A percentile compares a stretch with the other conserved stretches of the same genome.
Evolutionary conservation across 2,113 vertebrate species (phyloP).

Genomic region (Casuarius casuarius): DNA sequence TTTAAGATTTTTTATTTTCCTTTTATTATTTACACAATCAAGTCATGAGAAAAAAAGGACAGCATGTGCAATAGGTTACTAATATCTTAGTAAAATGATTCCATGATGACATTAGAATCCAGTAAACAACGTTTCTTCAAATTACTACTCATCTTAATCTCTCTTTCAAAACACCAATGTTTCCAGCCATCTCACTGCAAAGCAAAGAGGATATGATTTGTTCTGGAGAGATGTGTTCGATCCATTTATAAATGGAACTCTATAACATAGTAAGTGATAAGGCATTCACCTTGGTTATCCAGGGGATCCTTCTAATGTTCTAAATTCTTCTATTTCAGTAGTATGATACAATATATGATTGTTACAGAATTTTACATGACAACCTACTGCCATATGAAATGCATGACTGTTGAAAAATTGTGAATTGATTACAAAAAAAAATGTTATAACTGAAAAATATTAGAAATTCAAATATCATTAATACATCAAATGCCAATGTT

Average conservation of each 20-base stretch:
- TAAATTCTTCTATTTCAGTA: not conserved
- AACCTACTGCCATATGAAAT: not conserved
- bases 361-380: not conserved
- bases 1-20: not conserved
- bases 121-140: not conserved
- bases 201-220: not conserved
- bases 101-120: not conserved
- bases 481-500: not conserved
- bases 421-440: not conserved
- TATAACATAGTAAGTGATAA: not conserved
- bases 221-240: not conserved
- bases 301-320: not conserved
- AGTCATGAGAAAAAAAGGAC: not conserved
- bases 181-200: not conserved
- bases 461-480: not conserved
- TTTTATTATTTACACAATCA: not conserved
- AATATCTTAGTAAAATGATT: not conserved
- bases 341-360: not conserved
- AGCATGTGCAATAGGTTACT: fast-evolving
- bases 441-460: not conserved
- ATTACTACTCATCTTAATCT: not conserved
- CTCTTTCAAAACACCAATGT: not conserved
- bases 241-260: not conserved
- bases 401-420: not conserved
- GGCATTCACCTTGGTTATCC: not conserved